phyloP scores from a whole-genome alignment of 2,113 vertebrate species.

The Vulpes vulpes region DNA sequence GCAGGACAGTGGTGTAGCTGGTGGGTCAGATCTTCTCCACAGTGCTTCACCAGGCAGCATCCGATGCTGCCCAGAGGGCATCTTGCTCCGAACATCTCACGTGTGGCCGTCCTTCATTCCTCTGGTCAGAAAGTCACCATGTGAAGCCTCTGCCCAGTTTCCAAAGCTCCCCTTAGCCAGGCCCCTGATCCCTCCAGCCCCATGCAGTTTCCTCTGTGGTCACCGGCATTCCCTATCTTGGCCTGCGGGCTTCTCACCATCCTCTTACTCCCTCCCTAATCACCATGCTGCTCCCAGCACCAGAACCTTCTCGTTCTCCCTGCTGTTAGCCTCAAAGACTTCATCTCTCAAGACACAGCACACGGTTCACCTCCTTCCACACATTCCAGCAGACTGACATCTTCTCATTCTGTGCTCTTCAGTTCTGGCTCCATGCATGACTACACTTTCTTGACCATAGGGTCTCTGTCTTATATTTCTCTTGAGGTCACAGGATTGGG shows the following conservation, averaged over 20 bases:
- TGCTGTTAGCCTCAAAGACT: accelerated
- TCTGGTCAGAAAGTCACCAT: neutral
- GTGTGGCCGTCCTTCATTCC: neutral
- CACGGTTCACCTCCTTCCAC: neutral
- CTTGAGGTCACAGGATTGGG: neutral
- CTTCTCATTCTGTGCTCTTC: neutral
- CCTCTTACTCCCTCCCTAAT: neutral
- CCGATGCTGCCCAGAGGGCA: accelerated
- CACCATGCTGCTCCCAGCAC: neutral
- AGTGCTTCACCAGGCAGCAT: neutral
- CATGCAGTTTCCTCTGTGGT: accelerated
- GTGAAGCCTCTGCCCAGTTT: neutral
- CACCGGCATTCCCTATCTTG: accelerated
- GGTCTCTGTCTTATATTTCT: neutral
- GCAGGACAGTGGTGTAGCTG: neutral
- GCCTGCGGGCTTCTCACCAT: accelerated
- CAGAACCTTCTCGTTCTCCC: neutral
- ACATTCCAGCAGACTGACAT: no score
- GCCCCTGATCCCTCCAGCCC: neutral
- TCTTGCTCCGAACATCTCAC: neutral
- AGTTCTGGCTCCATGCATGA: accelerated
- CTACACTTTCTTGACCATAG: accelerated
- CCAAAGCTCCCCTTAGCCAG: neutral
- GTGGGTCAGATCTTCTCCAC: accelerated
- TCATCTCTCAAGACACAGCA: neutral